Conservation (phyloP, 2,113 vertebrate genomes). For the Stictonetta naevosa region DNA sequence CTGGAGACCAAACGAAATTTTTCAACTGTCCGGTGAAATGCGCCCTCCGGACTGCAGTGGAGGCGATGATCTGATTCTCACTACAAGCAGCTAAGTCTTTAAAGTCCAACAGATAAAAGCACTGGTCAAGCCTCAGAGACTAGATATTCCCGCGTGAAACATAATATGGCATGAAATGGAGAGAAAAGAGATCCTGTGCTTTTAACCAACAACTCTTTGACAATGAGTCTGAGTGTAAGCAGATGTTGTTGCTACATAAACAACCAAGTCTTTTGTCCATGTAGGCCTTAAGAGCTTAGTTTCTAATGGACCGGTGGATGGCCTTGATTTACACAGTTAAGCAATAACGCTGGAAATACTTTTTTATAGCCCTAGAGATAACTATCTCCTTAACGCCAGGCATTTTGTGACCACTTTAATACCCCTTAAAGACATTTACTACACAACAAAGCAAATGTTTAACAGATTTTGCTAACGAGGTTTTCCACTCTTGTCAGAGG, state of each 20-base stretch:
- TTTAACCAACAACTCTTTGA: slow-evolving; percentile 67
- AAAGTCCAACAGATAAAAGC: slow-evolving; percentile 80
- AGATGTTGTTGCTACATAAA: slow-evolving; percentile 71
- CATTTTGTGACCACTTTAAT: slow-evolving; percentile 41
- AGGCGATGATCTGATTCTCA: slow-evolving; percentile 71
- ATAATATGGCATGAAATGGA: slow-evolving; percentile 65
- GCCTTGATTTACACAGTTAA: slow-evolving; percentile 68
- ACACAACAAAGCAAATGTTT: slow-evolving; percentile 36
- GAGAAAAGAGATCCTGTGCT: slow-evolving; percentile 50
- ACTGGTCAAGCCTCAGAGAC: slow-evolving; percentile 48
- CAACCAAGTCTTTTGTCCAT: slow-evolving; percentile 69
- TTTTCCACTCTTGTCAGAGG: slow-evolving; percentile 27
- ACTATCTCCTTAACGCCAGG: not conserved
- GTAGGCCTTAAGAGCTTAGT: slow-evolving; percentile 54
- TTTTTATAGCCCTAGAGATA: slow-evolving; percentile 46
- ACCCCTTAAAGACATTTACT: slow-evolving; percentile 44
- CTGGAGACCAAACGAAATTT: slow-evolving; percentile 40
- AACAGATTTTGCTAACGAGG: slow-evolving; percentile 20
- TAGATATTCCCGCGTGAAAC: slow-evolving; percentile 57
- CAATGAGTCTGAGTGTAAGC: slow-evolving; percentile 66
- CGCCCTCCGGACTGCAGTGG: not conserved
- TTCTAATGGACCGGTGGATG: slow-evolving; percentile 62
- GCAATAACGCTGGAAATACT: slow-evolving; percentile 55
- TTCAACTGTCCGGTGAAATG: slow-evolving; percentile 14
- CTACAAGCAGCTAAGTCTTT: slow-evolving; percentile 78